Evolutionary conservation across 2,113 vertebrate genomes (phyloP).

Genomic region (Apodemus sylvaticus): DNA sequence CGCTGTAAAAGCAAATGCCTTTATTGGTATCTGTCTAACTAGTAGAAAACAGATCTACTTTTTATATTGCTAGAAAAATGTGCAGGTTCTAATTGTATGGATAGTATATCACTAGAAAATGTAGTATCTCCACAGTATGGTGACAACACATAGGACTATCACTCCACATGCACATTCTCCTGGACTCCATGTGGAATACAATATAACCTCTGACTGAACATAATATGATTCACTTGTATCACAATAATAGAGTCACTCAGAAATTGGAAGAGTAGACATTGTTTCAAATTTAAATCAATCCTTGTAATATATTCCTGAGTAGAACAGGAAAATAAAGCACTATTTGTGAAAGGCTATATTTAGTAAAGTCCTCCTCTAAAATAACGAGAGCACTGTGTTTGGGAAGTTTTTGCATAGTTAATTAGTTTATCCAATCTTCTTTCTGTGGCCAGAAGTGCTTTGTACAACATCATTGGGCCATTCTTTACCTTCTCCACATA

Average conservation of each 20-base stretch:
- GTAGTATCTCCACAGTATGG: not conserved
- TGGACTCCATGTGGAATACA: not conserved
- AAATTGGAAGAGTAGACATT: not conserved
- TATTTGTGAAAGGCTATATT: not conserved
- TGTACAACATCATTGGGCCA: fast-evolving
- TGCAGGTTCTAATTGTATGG: constrained; percentile 18
- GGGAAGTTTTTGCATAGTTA: not conserved
- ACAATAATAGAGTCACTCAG: not conserved
- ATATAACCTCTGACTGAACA: not conserved
- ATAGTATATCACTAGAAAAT: not conserved
- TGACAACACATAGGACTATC: not conserved
- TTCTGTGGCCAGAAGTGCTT: not conserved
- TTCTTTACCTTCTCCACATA: fast-evolving
- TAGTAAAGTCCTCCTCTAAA: not conserved
- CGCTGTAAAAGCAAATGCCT: not conserved
- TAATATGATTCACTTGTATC: not conserved
- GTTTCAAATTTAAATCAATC: no score
- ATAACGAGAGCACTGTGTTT: not conserved
- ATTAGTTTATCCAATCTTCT: not conserved
- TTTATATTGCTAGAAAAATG: constrained; percentile 13
- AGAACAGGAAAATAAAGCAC: not conserved
- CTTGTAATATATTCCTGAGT: no score
- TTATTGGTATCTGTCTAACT: constrained; percentile 55
- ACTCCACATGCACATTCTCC: no score
- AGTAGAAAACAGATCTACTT: constrained; percentile 33